phyloP scores from a whole-genome alignment of 2,797 vertebrate genomes.

The Phoxinus dragarum region DNA sequence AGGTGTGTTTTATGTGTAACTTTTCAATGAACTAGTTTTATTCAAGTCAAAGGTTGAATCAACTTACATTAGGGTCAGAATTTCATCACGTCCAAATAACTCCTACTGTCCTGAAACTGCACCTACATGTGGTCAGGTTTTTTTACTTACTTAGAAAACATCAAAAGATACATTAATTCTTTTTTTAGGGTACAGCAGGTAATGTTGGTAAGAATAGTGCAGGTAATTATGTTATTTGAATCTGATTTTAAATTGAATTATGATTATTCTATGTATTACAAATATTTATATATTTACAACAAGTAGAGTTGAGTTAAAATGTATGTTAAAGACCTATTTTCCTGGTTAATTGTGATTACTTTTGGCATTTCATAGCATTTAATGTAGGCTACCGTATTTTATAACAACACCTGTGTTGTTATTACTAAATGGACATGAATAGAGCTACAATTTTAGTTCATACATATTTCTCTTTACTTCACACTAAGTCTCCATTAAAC shows the following conservation, averaged over 20 bases:
- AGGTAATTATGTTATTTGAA: neutral
- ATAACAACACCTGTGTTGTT: neutral
- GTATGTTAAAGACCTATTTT: neutral
- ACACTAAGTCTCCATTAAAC: neutral
- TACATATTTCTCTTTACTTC: neutral
- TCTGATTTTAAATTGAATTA: neutral
- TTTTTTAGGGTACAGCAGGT: neutral
- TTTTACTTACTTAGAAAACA: neutral
- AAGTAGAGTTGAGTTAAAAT: neutral
- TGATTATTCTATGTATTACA: neutral
- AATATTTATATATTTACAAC: neutral
- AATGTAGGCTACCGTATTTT: neutral
- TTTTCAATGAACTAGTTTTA: neutral
- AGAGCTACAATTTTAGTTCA: neutral
- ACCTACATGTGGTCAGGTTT: neutral
- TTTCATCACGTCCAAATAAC: neutral
- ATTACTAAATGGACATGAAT: neutral
- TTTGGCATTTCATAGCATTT: neutral
- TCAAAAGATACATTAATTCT: too few species aligned
- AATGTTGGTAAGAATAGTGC: neutral
- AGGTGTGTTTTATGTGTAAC: neutral
- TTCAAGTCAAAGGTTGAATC: neutral
- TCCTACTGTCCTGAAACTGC: neutral
- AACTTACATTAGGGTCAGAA: neutral
- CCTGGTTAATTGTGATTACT: neutral